Base-by-base conservation (phyloP, 2,888 invertebrate species). In the Cetonia aurata region DNA sequence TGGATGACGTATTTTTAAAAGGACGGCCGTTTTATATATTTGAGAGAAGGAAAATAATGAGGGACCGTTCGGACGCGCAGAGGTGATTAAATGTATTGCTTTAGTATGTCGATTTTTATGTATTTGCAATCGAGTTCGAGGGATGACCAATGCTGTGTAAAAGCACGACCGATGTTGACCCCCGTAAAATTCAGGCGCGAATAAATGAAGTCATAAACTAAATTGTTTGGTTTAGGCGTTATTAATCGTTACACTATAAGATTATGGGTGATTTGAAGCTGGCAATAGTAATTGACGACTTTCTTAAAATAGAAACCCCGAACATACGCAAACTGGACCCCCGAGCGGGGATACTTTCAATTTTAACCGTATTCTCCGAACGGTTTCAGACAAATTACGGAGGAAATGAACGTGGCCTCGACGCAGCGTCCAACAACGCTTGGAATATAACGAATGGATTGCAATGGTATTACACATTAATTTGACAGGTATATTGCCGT, bases 51-150 rank as follows among this genome's bases (percentile, higher is more conserved):
- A 67, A 56, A 67, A 56, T 53, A 55, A 67, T 53, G 55, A 56
- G 56, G 67, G 56, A 13, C 31, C 67, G 15, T 66, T 52, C 66
- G 69, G 37, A 65, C 25, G 53, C 60, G 67, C 67, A 67, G 52
- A 60, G 72, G 70, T 48, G 53, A 53, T 67, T 48, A 62, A 62
- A 66, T 55, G 65, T 73, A 72, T 70, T 66, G 74, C 73, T 71
- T 76, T 76, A 25, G 25, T 25, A 75, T 74, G 76, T 76, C 77
- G 75, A 72, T 72, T 71, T 71, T 62, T 62, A 62, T 62, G 48
- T 46, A 13, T 33, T 8, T 15, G 48, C 48, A 62, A 62, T 62
- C 48, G 33, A 62, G 46, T 42, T 31, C 44, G 48, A 33, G 33
- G 48, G 62, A 62, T 62, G 33, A 62, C 48, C 33, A 31, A 62